Evolutionary conservation across 2,888 invertebrate species (phyloP).

Genomic region (Brenthis daphne): DNA sequence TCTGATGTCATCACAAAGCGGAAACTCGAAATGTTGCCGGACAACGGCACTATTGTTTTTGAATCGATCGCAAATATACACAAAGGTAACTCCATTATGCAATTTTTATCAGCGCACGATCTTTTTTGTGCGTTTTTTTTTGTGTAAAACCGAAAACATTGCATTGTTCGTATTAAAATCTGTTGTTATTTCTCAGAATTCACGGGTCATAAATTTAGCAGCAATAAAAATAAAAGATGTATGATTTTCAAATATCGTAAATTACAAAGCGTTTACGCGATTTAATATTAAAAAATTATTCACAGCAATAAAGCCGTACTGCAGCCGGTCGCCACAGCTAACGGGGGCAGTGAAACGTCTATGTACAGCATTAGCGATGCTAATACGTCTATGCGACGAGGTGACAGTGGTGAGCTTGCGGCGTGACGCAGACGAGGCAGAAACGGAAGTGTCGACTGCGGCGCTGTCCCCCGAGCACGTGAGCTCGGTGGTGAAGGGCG

Average conservation of each 20-base stretch:
- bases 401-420: slow-evolving; percentile 88
- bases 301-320: slow-evolving; percentile 79
- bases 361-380: slow-evolving; percentile 91
- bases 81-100: slow-evolving; percentile 74
- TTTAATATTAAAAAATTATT: background rate
- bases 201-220: background rate
- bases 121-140: slow-evolving; percentile 26
- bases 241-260: background rate
- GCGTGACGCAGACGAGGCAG: slow-evolving; percentile 74
- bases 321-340: slow-evolving; percentile 84
- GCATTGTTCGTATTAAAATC: slow-evolving; percentile 29
- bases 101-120: slow-evolving; percentile 29
- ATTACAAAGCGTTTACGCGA: slow-evolving; percentile 36
- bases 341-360: slow-evolving; percentile 92
- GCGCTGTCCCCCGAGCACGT: slow-evolving; percentile 72
- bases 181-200: background rate
- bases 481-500: slow-evolving; percentile 67
- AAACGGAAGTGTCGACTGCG: slow-evolving; percentile 60
- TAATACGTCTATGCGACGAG: slow-evolving; percentile 95
- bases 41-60: slow-evolving; percentile 95
- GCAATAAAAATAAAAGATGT: slow-evolving; percentile 2
- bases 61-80: slow-evolving; percentile 95
- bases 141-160: slow-evolving; percentile 20
- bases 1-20: slow-evolving; percentile 95
- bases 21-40: slow-evolving; percentile 95